These are phyloP conservation scores for Carlito syrichta DNA, from an alignment of 2,113 vertebrate genomes.

Conservation along the genomic window DNA sequence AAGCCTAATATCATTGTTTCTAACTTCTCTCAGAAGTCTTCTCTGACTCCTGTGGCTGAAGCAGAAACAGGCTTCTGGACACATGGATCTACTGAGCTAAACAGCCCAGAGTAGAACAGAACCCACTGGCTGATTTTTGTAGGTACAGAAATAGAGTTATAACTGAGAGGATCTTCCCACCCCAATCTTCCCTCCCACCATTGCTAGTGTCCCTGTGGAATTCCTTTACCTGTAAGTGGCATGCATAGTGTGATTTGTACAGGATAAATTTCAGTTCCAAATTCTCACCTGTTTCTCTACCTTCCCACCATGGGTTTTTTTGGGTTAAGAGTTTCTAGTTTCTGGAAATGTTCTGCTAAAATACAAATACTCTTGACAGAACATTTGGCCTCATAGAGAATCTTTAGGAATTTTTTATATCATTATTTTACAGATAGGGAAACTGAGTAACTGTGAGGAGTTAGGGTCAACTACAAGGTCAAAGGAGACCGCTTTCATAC, in stretches of 20 bases:
- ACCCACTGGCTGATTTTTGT: neutral
- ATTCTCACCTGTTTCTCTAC: neutral
- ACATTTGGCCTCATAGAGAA: neutral
- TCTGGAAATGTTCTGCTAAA: neutral
- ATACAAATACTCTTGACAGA: neutral
- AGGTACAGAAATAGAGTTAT: neutral
- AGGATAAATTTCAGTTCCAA: neutral
- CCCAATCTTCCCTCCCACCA: neutral
- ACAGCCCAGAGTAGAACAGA: neutral
- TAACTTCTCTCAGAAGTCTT: too few species aligned
- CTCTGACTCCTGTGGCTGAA: neutral
- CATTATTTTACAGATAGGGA: neutral
- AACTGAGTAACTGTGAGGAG: neutral
- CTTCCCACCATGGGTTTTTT: neutral
- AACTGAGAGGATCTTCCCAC: neutral
- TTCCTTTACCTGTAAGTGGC: neutral
- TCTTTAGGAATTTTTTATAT: neutral
- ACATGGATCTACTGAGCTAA: neutral
- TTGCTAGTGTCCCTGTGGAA: too few species aligned
- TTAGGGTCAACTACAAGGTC: neutral
- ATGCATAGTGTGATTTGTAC: neutral
- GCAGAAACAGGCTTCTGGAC: neutral
- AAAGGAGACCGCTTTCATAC: neutral
- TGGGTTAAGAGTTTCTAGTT: neutral
- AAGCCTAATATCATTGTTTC: neutral